These are phyloP conservation scores for Tricholauxania praeusta DNA, from an alignment of 2,888 invertebrate genomes.

Conservation along the genomic window DNA sequence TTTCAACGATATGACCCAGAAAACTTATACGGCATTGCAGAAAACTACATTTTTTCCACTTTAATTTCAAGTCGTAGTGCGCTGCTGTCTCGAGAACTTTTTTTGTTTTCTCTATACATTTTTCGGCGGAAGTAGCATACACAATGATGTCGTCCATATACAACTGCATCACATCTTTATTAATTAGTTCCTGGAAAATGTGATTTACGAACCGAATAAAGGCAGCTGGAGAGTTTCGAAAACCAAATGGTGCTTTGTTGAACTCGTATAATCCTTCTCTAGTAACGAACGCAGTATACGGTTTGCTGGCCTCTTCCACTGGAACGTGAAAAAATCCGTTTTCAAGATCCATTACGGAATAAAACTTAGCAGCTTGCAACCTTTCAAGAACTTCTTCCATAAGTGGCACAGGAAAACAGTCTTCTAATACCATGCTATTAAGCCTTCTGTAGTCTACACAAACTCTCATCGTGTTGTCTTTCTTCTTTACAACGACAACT, in stretches of 20 bases:
- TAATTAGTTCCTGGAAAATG: constrained; percentile 35
- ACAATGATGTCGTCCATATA: constrained; percentile 22
- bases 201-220: constrained; percentile 38
- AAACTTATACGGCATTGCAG: constrained; percentile 30
- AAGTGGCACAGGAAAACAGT: constrained; percentile 54
- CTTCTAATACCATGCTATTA: constrained; percentile 58
- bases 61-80: constrained; percentile 22
- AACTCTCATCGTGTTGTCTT: constrained; percentile 7
- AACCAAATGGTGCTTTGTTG: constrained; percentile 37
- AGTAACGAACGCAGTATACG: constrained; percentile 32
- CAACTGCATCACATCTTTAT: constrained; percentile 34
- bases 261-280: constrained; percentile 36
- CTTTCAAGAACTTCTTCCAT: constrained; percentile 39
- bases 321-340: constrained; percentile 40
- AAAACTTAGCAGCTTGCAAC: constrained; percentile 19
- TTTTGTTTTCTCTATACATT: constrained; percentile 16
- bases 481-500: constrained; percentile 18
- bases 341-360: constrained; percentile 36
- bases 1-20: constrained; percentile 33
- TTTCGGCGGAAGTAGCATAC: constrained; percentile 34
- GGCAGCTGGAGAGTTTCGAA: constrained; percentile 34
- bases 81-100: constrained; percentile 13
- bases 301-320: constrained; percentile 31
- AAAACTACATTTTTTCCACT: constrained; percentile 33
- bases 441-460: constrained; percentile 63